Percentiles rank a stretch among this genome's conserved stretches.
These are phyloP conservation scores for Lepidocolaptes lacrymiger DNA, from an alignment of 2,797 vertebrate species.

Conservation along the genomic window DNA sequence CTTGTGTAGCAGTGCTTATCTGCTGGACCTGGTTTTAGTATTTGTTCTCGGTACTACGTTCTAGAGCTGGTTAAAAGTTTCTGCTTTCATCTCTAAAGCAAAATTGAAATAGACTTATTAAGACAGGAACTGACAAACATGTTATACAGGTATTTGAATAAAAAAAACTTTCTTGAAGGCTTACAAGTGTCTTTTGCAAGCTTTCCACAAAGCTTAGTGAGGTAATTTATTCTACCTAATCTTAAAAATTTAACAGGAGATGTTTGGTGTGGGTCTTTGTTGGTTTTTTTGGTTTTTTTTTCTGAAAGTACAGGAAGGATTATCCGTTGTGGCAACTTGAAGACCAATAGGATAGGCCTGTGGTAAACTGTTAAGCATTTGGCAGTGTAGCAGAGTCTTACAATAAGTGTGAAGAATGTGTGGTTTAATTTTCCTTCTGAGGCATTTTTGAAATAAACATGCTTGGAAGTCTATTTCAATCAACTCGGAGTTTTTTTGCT, in stretches of 20 bases:
- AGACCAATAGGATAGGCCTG: background rate
- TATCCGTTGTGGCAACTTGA: background rate
- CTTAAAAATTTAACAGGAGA: background rate
- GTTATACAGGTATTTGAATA: background rate
- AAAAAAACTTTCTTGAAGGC: background rate
- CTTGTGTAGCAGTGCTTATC: background rate
- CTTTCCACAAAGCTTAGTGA: background rate
- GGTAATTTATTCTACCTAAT: background rate
- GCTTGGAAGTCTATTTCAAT: background rate
- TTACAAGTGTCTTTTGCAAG: background rate
- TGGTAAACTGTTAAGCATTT: background rate
- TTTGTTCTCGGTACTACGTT: background rate
- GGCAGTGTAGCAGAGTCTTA: background rate
- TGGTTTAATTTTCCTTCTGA: background rate
- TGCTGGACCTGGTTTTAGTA: background rate
- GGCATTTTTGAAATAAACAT: background rate
- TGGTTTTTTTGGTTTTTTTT: background rate
- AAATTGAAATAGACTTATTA: background rate
- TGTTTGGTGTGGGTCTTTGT: background rate
- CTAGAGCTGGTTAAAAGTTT: background rate
- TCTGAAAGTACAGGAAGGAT: background rate
- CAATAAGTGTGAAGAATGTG: background rate
- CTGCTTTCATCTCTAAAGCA: background rate
- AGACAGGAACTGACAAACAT: background rate
- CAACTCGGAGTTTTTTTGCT: background rate